Evolutionary conservation across 2,797 vertebrate species (phyloP).

Genomic region (Cossypha polioptera): DNA sequence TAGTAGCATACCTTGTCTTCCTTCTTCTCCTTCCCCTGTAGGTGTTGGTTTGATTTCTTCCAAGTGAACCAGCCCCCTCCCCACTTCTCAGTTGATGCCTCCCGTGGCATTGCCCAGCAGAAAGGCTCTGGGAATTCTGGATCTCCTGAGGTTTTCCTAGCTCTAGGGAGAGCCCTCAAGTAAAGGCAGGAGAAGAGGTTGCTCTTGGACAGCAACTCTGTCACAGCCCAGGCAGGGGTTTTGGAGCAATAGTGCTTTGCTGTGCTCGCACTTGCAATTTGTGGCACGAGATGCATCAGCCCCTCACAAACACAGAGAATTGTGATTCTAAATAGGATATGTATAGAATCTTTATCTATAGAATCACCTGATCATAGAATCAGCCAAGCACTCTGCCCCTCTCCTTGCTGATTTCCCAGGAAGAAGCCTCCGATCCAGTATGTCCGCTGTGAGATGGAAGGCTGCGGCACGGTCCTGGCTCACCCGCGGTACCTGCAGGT

Average conservation of each 20-base stretch:
- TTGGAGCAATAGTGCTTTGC: not conserved
- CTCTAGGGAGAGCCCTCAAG: not conserved
- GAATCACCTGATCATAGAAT: not conserved
- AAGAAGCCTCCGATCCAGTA: constrained; percentile 99
- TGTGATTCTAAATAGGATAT: not conserved
- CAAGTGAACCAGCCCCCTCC: not conserved
- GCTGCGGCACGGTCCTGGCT: constrained; percentile 94
- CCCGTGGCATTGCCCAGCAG: not conserved
- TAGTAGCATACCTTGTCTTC: not conserved
- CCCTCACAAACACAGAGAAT: not conserved
- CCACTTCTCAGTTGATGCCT: not conserved
- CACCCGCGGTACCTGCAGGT: constrained; percentile 98
- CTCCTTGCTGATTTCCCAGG: constrained; percentile 66
- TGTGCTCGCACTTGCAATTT: not conserved
- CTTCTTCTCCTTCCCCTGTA: not conserved
- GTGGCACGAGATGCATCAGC: not conserved
- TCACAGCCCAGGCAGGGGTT: not conserved
- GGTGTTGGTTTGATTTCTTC: not conserved
- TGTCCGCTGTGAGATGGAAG: constrained; percentile 98
- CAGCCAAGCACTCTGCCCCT: not conserved
- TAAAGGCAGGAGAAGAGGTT: not conserved
- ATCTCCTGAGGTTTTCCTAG: not conserved
- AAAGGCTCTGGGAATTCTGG: not conserved
- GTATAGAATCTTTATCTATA: not conserved
- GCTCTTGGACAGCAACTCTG: not conserved